Percentiles rank a stretch among this genome's conserved stretches.
phyloP scores from a whole-genome alignment of 2,888 invertebrate species.

The Anticlea derivata region DNA sequence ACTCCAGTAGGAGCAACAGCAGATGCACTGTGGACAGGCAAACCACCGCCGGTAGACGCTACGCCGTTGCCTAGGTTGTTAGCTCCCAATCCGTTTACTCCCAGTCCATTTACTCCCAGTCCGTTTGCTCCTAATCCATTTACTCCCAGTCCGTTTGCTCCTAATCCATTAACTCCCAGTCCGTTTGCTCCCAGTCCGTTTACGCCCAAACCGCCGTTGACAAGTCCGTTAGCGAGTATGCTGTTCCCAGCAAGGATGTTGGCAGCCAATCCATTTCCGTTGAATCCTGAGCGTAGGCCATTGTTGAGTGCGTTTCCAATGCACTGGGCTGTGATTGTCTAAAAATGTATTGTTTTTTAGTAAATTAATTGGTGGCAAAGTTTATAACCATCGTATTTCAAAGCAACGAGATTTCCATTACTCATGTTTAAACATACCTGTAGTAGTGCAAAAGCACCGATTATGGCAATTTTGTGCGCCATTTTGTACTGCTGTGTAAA shows the following conservation, averaged over 20 bases:
- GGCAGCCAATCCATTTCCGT: constrained; percentile 22
- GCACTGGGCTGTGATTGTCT: constrained; percentile 30
- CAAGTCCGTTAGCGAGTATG: constrained; percentile 13
- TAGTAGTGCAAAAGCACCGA: constrained; percentile 21
- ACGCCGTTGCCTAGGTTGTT: constrained; percentile 13
- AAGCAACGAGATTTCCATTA: too few relatives aligned
- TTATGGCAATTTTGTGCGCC: constrained; percentile 5
- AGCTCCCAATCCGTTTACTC: not conserved
- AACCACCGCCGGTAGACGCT: constrained; percentile 36
- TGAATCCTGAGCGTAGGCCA: constrained; percentile 13
- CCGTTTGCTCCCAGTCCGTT: constrained; percentile 9
- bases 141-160: constrained; percentile 5
- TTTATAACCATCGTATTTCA: too few relatives aligned
- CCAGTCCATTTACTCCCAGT: constrained; percentile 1
- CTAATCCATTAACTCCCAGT: constrained; percentile 10
- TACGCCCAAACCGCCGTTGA: constrained; percentile 2
- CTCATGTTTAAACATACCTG: constrained; percentile 14
- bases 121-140: constrained; percentile 13
- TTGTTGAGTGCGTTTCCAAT: constrained; percentile 8
- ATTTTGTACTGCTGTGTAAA: constrained; percentile 8
- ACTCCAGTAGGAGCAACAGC: constrained; percentile 34
- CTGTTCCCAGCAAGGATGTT: constrained; percentile 26
- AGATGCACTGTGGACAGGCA: constrained; percentile 35
- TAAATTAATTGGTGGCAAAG: too few relatives aligned
- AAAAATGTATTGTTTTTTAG: constrained; percentile 8